Base-by-base conservation (phyloP, 2,888 invertebrate genomes). In the Spilosoma lubricipeda region DNA sequence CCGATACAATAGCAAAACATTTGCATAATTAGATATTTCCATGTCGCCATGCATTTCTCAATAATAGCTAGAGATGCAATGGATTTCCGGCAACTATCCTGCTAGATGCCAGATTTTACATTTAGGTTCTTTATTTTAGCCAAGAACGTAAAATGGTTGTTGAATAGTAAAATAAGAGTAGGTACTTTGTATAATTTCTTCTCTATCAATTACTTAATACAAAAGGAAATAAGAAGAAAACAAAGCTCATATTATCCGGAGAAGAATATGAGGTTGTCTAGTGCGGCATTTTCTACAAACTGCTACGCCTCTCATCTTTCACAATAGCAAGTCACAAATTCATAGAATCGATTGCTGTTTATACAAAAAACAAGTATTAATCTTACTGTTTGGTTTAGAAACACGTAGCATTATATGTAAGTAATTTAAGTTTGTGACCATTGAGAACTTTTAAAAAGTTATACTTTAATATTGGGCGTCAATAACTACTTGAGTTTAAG, bases 1-100 rank as follows among this genome's bases (percentile, higher is more conserved):
- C 79, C 80, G 77, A 83, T 84, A 90, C 88, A 88, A 88, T 87
- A 80, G 81, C 80, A 78, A 85, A 82, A 83, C 80, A 88, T 88
- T 89, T 88, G 81, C 88, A 89, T 89, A 89, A 88, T 88, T 86
- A 88, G 84, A 88, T 87, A 82, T 83, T 75, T 82, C 84, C 79
- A 83, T 81, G 80, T 82, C 76, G 78, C 80, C 78, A 82, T 85
- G 85, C 82, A 82, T 85, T 85, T 81, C 81, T 83, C 78, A 74
- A 74, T 77, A n/a, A 56, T 56, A 56, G 52, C 11, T 56, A 56
- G 52, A 56, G n/a, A n/a, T 56, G 52, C 52, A 56, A 56, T 56
- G 11, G 3, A 56, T 56, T 20, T 56, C 52, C n/a, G 52, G 52
- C 52, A 56, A 56, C 52, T 56, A n/a, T n/a, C 9, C 52, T 11